Percentiles rank a stretch among this genome's conserved stretches.
Conservation (phyloP, 2,797 vertebrate genomes). For the Taeniopygia guttata region DNA sequence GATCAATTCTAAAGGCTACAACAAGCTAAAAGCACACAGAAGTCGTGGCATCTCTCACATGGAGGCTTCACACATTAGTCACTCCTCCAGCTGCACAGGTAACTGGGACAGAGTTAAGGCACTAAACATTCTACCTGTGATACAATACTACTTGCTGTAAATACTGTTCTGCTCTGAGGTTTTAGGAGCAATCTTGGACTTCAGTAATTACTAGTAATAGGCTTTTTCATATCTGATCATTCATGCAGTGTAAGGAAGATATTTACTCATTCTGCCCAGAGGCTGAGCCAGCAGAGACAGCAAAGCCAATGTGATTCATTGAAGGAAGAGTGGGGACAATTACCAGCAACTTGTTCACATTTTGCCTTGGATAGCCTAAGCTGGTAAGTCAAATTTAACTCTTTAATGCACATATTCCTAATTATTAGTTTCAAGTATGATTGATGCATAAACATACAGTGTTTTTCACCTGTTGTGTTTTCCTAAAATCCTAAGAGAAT, state of each 20-base stretch:
- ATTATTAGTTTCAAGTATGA: neutral
- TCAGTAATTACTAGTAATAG: constrained; percentile 63
- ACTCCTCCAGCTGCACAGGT: constrained; percentile 21
- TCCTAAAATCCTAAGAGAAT: neutral
- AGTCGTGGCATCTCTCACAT: constrained; percentile 58
- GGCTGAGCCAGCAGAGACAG: constrained; percentile 81
- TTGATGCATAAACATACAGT: neutral
- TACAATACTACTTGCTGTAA: neutral
- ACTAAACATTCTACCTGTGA: constrained; percentile 13
- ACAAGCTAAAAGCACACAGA: constrained; percentile 42
- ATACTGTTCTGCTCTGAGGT: constrained; percentile 25
- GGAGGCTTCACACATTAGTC: neutral
- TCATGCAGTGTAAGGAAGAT: constrained; percentile 75
- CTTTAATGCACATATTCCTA: neutral
- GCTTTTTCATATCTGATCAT: constrained; percentile 71
- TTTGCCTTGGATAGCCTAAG: constrained; percentile 79
- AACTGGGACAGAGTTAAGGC: neutral
- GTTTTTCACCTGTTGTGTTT: neutral
- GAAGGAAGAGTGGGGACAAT: constrained; percentile 82
- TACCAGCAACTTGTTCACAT: constrained; percentile 72
- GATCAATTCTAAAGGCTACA: constrained; percentile 43
- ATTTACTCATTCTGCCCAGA: constrained; percentile 78
- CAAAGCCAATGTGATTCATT: constrained; percentile 78
- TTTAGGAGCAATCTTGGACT: constrained; percentile 56
- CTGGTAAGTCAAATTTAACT: constrained; percentile 82